These are phyloP conservation scores for Argya squamiceps DNA, from an alignment of 2,797 vertebrate genomes.

Conservation along the genomic window DNA sequence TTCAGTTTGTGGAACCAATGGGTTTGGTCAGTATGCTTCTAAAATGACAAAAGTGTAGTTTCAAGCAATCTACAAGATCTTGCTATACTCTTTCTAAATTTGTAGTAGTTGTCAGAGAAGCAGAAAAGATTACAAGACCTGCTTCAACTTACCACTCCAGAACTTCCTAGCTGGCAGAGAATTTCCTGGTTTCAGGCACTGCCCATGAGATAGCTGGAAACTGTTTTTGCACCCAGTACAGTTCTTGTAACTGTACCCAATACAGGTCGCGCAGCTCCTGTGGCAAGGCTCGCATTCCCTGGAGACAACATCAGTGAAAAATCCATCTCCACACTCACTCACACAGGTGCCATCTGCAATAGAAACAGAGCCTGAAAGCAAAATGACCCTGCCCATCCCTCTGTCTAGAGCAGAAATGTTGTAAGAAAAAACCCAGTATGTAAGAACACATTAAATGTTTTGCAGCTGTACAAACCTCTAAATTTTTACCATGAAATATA, in stretches of 20 bases:
- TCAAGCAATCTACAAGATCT: neutral
- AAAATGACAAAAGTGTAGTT: neutral
- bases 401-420: neutral
- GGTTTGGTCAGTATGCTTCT: neutral
- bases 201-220: conserved; percentile 64
- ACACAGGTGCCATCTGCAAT: conserved; percentile 83
- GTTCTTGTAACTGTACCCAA: conserved; percentile 74
- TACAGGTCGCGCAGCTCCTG: conserved; percentile 79
- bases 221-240: conserved; percentile 81
- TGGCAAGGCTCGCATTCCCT: conserved; percentile 86
- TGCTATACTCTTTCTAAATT: neutral
- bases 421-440: neutral
- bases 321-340: conserved; percentile 79
- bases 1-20: neutral
- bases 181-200: conserved; percentile 67
- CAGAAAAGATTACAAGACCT: neutral
- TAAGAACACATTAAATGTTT: neutral
- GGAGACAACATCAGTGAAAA: conserved; percentile 77
- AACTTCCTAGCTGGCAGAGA: neutral
- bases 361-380: neutral
- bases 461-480: neutral
- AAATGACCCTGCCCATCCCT: neutral
- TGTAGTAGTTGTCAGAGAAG: neutral
- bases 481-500: neutral
- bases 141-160: conserved; percentile 67